Percentiles rank a stretch among this genome's conserved stretches.
Conservation (phyloP, 2,113 vertebrate genomes). For the Nannobrachium achirus region DNA sequence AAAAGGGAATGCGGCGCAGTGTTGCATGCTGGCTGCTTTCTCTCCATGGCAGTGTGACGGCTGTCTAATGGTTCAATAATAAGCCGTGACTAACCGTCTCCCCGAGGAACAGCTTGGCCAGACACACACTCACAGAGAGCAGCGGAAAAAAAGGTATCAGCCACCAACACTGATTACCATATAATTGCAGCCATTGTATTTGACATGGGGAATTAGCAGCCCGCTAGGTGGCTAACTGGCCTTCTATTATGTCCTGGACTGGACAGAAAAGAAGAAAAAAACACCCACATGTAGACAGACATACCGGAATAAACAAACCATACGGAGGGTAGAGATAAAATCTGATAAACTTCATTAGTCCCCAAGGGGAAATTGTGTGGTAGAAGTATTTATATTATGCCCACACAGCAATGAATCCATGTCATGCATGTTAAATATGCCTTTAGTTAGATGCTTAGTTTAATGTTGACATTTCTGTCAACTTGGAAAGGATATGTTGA, state of each 20-base stretch:
- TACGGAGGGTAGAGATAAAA: too few species aligned
- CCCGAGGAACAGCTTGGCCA: slow-evolving; percentile 77
- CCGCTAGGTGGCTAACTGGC: slow-evolving; percentile 82
- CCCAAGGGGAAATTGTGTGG: not conserved
- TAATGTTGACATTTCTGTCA: not conserved
- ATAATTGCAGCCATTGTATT: slow-evolving; percentile 93
- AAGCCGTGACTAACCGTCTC: slow-evolving; percentile 83
- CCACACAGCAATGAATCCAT: not conserved
- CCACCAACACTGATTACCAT: slow-evolving; percentile 91
- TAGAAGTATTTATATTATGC: slow-evolving; percentile 42
- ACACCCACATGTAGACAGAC: slow-evolving; percentile 45
- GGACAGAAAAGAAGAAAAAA: slow-evolving; percentile 52
- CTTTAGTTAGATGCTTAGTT: too few species aligned
- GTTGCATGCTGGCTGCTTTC: slow-evolving; percentile 65
- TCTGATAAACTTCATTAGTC: too few species aligned
- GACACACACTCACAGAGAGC: slow-evolving; percentile 80
- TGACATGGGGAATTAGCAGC: slow-evolving; percentile 84
- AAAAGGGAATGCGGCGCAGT: slow-evolving; percentile 53
- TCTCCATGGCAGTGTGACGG: slow-evolving; percentile 75
- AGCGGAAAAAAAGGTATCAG: slow-evolving; percentile 81
- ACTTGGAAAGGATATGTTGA: not conserved
- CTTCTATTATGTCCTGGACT: slow-evolving; percentile 70
- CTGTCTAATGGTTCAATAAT: slow-evolving; percentile 83
- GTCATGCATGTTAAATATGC: too few species aligned
- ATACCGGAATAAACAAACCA: slow-evolving; percentile 11